phyloP scores from a whole-genome alignment of 2,888 invertebrate genomes.

The Polydrusus tereticollis region DNA sequence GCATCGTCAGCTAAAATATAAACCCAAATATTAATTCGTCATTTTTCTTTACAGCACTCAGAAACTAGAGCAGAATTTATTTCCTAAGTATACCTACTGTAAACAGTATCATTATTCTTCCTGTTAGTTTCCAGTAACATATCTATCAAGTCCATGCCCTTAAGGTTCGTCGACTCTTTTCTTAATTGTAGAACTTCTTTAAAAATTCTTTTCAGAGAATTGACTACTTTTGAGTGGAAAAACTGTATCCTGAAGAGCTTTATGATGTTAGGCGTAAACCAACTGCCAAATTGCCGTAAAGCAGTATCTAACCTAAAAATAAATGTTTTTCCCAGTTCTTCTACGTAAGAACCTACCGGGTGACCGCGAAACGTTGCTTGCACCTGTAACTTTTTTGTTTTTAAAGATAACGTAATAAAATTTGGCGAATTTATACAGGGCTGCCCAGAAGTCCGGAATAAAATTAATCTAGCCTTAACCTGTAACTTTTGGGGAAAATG shows the following conservation, averaged over 20 bases:
- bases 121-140: slow-evolving; percentile 56
- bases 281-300: slow-evolving; percentile 54
- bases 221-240: slow-evolving; percentile 53
- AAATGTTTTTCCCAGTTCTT: too few relatives aligned
- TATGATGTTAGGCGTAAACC: slow-evolving; percentile 55
- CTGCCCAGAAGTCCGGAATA: too few relatives aligned
- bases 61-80: too few relatives aligned
- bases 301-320: slow-evolving; percentile 48
- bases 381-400: too few relatives aligned
- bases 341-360: too few relatives aligned
- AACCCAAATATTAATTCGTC: neutral
- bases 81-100: slow-evolving; percentile 13
- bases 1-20: slow-evolving; percentile 14
- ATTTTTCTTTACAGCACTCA: neutral
- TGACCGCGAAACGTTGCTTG: too few relatives aligned
- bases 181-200: slow-evolving; percentile 56
- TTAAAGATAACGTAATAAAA: too few relatives aligned
- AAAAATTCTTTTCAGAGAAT: slow-evolving; percentile 58
- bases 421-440: too few relatives aligned
- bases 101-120: neutral
- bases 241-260: slow-evolving; percentile 57
- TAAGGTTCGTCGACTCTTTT: slow-evolving; percentile 43
- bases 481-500: too few relatives aligned
- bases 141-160: slow-evolving; percentile 72
- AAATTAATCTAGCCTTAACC: too few relatives aligned